A percentile compares a stretch with the other conserved stretches of the same genome.
These are phyloP conservation scores for Zapornia atra DNA, from an alignment of 2,113 vertebrate species.

Conservation along the genomic window DNA sequence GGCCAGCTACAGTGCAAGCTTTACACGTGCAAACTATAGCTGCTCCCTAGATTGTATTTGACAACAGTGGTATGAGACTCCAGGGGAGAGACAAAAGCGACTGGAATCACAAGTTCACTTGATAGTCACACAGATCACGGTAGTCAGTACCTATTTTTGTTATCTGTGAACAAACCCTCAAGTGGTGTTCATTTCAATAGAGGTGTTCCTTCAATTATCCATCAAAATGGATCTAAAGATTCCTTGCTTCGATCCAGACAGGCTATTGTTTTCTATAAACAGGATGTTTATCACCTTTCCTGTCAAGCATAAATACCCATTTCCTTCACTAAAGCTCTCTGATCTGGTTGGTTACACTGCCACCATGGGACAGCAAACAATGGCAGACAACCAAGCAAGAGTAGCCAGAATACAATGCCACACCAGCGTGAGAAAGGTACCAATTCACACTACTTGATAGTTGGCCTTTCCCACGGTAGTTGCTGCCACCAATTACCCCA, in stretches of 20 bases:
- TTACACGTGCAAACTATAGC: background rate
- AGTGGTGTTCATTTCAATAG: background rate
- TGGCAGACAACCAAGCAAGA: constrained; percentile 74
- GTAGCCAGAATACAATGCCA: constrained; percentile 72
- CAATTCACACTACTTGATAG: constrained; percentile 38
- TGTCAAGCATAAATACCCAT: constrained; percentile 60
- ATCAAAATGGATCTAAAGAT: background rate
- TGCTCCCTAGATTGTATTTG: background rate
- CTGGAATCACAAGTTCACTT: background rate
- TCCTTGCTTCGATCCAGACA: background rate
- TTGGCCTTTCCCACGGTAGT: constrained; percentile 82
- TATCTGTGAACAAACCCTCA: background rate
- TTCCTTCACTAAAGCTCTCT: constrained; percentile 71
- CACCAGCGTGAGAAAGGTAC: constrained; percentile 83
- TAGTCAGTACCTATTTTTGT: background rate
- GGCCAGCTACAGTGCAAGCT: background rate
- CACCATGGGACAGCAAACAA: constrained; percentile 78
- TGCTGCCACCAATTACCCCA: constrained; percentile 69
- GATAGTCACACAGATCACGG: background rate
- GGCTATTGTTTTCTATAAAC: constrained; percentile 23
- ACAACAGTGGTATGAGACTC: background rate
- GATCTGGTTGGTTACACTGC: constrained; percentile 76
- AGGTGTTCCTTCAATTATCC: background rate
- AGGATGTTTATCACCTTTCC: constrained; percentile 19
- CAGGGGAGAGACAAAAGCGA: background rate